phyloP scores from a whole-genome alignment of 2,113 vertebrate species.

The Ranitomeya variabilis region DNA sequence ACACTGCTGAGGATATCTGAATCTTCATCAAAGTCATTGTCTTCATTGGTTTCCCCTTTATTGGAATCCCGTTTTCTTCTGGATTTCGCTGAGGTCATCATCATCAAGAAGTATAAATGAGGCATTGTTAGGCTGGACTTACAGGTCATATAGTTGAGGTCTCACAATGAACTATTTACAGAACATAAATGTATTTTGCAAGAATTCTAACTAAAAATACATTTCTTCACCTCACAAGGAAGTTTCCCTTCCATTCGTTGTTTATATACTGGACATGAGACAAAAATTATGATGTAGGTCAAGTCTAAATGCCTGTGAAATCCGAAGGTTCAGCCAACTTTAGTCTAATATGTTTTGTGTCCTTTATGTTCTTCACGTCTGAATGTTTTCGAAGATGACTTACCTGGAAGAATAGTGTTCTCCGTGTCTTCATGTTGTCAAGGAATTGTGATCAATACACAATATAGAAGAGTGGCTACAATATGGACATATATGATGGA shows the following conservation, averaged over 20 bases:
- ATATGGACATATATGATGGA: too few species aligned
- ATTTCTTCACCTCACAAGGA: too few species aligned
- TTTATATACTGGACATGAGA: too few species aligned
- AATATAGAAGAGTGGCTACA: background rate
- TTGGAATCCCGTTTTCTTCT: constrained; percentile 17
- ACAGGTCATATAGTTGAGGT: background rate
- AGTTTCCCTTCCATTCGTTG: too few species aligned
- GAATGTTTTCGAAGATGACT: background rate
- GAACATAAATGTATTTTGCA: too few species aligned
- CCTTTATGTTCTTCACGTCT: too few species aligned
- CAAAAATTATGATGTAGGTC: too few species aligned
- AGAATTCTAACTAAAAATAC: too few species aligned
- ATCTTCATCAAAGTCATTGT: constrained; percentile 20
- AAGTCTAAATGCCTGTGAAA: too few species aligned
- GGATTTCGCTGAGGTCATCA: background rate
- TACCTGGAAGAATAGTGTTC: background rate
- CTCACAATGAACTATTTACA: too few species aligned
- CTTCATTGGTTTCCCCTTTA: constrained; percentile 27
- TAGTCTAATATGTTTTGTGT: too few species aligned
- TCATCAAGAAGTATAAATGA: background rate
- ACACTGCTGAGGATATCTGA: constrained; percentile 22
- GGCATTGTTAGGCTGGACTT: background rate
- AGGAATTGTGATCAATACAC: background rate
- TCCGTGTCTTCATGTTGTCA: background rate
- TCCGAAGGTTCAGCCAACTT: too few species aligned